Conservation (phyloP, 2,888 invertebrate species). For the Diplazon laetatorius region DNA sequence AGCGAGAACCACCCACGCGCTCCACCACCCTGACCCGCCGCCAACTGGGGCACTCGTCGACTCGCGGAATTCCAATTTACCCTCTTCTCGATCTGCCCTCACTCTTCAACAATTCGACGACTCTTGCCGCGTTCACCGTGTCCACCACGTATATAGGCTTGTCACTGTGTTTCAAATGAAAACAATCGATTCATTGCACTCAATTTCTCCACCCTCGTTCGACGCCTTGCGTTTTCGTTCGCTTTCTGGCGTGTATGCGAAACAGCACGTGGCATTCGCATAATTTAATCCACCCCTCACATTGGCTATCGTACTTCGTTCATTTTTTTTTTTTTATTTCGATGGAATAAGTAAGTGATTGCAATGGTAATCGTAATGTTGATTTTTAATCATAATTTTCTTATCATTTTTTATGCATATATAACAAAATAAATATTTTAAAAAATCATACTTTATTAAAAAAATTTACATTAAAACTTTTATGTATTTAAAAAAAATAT, state of each 20-base stretch:
- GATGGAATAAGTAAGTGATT: background rate
- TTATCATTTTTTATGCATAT: too few species aligned
- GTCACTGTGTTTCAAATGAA: conserved; percentile 74
- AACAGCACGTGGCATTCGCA: background rate
- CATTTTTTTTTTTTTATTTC: background rate
- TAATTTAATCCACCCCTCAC: conserved; percentile 20
- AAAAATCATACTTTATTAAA: too few species aligned
- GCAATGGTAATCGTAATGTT: too few species aligned
- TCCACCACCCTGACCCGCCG: conserved; percentile 62
- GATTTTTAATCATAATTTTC: too few species aligned
- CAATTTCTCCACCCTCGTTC: conserved; percentile 54
- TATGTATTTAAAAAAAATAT: too few species aligned
- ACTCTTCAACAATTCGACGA: conserved; percentile 64
- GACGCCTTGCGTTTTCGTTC: conserved; percentile 13
- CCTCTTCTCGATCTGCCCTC: conserved; percentile 66
- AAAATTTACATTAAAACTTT: too few species aligned
- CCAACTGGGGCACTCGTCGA: conserved; percentile 70
- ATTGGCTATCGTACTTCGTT: background rate
- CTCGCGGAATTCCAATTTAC: conserved; percentile 78
- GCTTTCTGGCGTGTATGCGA: background rate
- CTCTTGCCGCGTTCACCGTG: conserved; percentile 57
- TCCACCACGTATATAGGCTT: conserved; percentile 53
- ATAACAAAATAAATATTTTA: too few species aligned
- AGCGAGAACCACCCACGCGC: conserved; percentile 66
- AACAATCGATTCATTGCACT: conserved; percentile 77